A percentile compares a stretch with the other conserved stretches of the same genome.
Evolutionary conservation across 2,797 vertebrate genomes (phyloP).

Genomic region (Nasua narica): DNA sequence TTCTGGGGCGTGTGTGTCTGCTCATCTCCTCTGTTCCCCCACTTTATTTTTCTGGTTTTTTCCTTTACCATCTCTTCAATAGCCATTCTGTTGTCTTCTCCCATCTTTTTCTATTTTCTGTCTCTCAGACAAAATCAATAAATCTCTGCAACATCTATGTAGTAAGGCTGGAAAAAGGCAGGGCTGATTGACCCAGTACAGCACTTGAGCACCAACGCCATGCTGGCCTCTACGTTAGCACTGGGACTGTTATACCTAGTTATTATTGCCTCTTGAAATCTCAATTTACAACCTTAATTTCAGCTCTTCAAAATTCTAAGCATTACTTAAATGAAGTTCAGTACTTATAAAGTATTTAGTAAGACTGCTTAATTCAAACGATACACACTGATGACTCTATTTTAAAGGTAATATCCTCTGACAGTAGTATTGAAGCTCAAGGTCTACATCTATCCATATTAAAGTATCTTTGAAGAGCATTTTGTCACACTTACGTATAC

Average conservation of each 20-base stretch:
- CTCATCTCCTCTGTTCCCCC: background rate
- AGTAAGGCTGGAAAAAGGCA: background rate
- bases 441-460: slow-evolving; percentile 29
- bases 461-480: slow-evolving; percentile 15
- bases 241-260: background rate
- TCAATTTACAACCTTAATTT: background rate
- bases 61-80: background rate
- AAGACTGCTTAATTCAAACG: slow-evolving; percentile 25
- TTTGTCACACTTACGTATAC: background rate
- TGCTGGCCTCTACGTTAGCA: background rate
- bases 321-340: background rate
- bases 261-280: background rate
- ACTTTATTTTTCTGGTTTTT: background rate
- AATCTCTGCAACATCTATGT: background rate
- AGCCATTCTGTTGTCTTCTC: background rate
- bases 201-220: background rate
- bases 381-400: background rate
- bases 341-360: slow-evolving; percentile 35
- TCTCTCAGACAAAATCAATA: slow-evolving; percentile 40
- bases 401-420: background rate
- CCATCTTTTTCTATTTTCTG: background rate
- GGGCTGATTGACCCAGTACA: background rate
- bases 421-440: slow-evolving; percentile 30
- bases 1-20: background rate
- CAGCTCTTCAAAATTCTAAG: background rate